phyloP scores from a whole-genome alignment of 2,888 invertebrate species.

The Dastarcus helophoroides region DNA sequence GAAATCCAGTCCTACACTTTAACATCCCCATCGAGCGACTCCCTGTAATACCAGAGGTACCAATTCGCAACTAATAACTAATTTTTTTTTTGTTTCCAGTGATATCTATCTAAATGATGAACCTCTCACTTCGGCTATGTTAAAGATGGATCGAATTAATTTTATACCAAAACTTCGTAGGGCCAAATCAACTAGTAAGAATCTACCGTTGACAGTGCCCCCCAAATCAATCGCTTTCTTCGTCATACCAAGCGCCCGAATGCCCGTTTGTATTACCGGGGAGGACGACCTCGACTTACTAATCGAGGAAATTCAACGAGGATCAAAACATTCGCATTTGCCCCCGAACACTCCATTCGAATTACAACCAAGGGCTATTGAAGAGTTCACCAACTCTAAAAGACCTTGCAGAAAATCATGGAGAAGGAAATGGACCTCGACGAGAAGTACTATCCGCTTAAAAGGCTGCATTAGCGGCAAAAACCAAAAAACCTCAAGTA shows the following conservation, averaged over 20 bases:
- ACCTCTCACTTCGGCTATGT: conserved; percentile 44
- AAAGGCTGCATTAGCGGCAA: too few relatives aligned
- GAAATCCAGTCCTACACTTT: conserved; percentile 34
- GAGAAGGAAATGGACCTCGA: conserved; percentile 27
- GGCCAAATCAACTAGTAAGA: conserved; percentile 40
- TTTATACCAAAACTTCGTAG: conserved; percentile 35
- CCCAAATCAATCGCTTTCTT: conserved; percentile 62
- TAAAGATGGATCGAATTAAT: conserved; percentile 36
- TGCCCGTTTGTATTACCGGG: conserved; percentile 43
- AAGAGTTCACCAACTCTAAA: conserved; percentile 11
- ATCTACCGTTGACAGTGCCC: conserved; percentile 49
- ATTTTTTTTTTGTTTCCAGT: conserved; percentile 31
- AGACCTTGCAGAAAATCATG: conserved; percentile 17
- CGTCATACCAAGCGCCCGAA: conserved; percentile 55
- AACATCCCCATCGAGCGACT: conserved; percentile 22
- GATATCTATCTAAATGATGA: conserved; percentile 53
- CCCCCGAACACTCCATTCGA: conserved; percentile 28
- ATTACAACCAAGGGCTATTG: conserved; percentile 11
- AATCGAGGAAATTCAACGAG: conserved; percentile 21
- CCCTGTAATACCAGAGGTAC: conserved; percentile 29
- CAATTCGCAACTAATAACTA: too few relatives aligned
- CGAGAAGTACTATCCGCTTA: conserved; percentile 27
- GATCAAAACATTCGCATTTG: conserved; percentile 9
- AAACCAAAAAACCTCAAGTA: too few relatives aligned
- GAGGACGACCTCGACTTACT: conserved; percentile 25